Base-by-base conservation (phyloP, 1,140 invertebrate genomes). In the Lanistes nyassanus region DNA sequence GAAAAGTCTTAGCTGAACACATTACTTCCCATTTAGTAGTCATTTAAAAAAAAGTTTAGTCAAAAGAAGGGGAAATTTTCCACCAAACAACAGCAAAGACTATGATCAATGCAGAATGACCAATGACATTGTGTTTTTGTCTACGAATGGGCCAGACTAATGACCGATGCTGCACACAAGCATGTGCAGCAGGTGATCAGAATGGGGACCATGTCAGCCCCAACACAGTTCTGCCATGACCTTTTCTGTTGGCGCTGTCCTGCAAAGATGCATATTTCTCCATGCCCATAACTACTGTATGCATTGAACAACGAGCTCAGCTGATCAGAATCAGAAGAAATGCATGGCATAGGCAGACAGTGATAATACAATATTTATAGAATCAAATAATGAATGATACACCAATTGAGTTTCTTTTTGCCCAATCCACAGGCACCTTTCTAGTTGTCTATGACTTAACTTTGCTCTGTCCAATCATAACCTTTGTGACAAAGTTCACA, bases 401-500 rank as follows among this genome's bases (percentile, higher is more conserved):
- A 47, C 42, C 42, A 3, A 47, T 13, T 47, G 42, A 47, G n/a
- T n/a, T n/a, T n/a, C n/a, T n/a, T n/a, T n/a, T n/a, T n/a, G n/a
- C n/a, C n/a, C n/a, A n/a, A n/a, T 47, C 5, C 19, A 6, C 42
- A 47, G 19, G 42, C 19, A 9, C 9, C 42, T 47, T 16, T 13
- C 19, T 47, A 13, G 51, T 19, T 26, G n/a, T 42, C 76, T 79
- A 83, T 70, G 82, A 83, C 75, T 87, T 87, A 37, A 83, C 79
- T 68, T 85, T 87, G 76, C 81, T 83, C 76, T 88, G 86, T 65
- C 87, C 87, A 80, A 88, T 85, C 86, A 89, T 88, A 68, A 97
- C 94, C 91, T 97, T 97, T 86, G 96, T 96, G 47, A 97, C 95
- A 90, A 98, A 98, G 88, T 97, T 97, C 72, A 97, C 96, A 85